Evolutionary conservation across 2,113 vertebrate species (phyloP).

Genomic region (Vulpes vulpes): DNA sequence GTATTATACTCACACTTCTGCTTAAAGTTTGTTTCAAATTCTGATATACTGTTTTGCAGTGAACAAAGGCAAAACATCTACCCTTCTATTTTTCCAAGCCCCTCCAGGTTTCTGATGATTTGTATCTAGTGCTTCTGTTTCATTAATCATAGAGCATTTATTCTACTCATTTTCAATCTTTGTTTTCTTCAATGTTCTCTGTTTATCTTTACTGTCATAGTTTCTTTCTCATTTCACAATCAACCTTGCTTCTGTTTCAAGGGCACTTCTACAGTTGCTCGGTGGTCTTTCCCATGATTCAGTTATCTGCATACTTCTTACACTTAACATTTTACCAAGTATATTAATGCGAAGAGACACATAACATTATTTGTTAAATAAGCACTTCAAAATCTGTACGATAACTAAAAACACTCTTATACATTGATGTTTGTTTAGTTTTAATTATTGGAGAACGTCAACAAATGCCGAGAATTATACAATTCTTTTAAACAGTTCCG

Average conservation of each 20-base stretch:
- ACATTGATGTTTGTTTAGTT: not conserved
- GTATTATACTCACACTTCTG: not conserved
- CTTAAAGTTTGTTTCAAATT: not conserved
- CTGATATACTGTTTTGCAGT: not conserved
- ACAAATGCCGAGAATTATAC: not conserved
- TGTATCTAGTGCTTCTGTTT: not conserved
- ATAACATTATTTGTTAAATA: not conserved
- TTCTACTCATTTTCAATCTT: not conserved
- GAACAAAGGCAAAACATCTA: not conserved
- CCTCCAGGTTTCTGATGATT: not conserved
- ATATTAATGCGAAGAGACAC: not conserved
- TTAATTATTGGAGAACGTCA: not conserved
- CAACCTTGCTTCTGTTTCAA: not conserved
- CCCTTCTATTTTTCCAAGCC: not conserved
- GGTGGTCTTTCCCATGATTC: not conserved
- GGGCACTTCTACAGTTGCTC: not conserved
- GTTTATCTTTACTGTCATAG: not conserved
- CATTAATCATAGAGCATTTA: not conserved
- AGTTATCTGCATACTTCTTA: not conserved
- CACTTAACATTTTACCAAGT: not conserved
- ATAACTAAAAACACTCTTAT: not conserved
- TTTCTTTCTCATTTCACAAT: not conserved
- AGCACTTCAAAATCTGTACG: not conserved
- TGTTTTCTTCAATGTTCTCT: not conserved
- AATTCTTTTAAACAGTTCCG: not conserved